Evolutionary conservation across 2,797 vertebrate genomes (phyloP).

Genomic region (Lutjanus campechanus): DNA sequence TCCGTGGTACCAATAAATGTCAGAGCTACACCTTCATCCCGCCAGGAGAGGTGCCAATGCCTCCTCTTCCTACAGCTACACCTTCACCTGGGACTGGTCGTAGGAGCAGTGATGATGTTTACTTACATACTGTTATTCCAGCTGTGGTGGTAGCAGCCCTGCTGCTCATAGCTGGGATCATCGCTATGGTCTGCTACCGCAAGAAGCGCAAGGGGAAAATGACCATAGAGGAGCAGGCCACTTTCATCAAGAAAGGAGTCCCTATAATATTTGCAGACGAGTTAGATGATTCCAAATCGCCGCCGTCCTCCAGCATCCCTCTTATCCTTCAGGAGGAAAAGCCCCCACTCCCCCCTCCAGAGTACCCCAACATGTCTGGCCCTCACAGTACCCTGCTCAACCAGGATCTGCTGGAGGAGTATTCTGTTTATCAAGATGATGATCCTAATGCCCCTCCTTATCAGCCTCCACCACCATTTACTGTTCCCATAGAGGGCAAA

Average conservation of each 20-base stretch:
- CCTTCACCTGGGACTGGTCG: constrained; percentile 89
- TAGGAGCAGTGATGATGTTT: constrained; percentile 95
- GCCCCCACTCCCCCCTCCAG: constrained; percentile 95
- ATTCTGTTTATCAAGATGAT: constrained; percentile 95
- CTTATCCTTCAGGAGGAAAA: constrained; percentile 99
- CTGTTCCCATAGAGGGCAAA: constrained; percentile 96
- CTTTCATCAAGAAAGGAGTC: constrained; percentile 99
- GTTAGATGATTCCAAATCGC: constrained; percentile 97
- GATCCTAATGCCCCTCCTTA: constrained; percentile 97
- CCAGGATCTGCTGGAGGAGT: constrained; percentile 96
- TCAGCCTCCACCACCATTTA: constrained; percentile 97
- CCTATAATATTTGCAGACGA: constrained; percentile 99
- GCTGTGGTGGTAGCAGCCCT: constrained; percentile 97
- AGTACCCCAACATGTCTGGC: constrained; percentile 96
- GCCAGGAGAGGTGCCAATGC: constrained; percentile 79
- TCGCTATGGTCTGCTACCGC: constrained; percentile 99
- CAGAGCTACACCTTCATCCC: constrained; percentile 92
- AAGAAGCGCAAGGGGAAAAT: constrained; percentile 99
- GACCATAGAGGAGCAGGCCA: constrained; percentile 98
- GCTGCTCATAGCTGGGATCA: constrained; percentile 94
- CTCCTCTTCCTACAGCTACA: constrained; percentile 81
- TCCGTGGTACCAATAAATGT: constrained; percentile 92
- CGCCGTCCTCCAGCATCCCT: constrained; percentile 97
- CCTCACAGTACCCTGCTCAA: constrained; percentile 96
- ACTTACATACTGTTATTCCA: constrained; percentile 97